A percentile compares a stretch with the other conserved stretches of the same genome.
Conservation (phyloP, 2,888 invertebrate genomes). For the Hofmannophila pseudospretella region DNA sequence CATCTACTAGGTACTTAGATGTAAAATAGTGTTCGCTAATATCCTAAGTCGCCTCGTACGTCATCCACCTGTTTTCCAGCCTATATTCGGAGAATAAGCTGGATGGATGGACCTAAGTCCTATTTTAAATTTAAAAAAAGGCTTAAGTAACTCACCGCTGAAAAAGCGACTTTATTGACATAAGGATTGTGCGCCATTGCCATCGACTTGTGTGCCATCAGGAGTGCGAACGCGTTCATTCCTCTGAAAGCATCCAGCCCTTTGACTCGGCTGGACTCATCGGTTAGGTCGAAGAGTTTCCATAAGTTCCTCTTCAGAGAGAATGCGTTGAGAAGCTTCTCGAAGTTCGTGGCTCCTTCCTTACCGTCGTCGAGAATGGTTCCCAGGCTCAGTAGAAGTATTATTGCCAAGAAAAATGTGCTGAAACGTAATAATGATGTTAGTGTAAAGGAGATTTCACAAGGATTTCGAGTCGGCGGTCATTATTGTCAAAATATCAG, state of each 20-base stretch:
- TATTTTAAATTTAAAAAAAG: too few relatives aligned
- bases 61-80: too few relatives aligned
- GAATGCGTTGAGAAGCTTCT: slow-evolving; percentile 70
- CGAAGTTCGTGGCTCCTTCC: slow-evolving; percentile 63
- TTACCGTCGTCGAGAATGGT: slow-evolving; percentile 63
- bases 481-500: too few relatives aligned
- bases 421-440: slow-evolving; percentile 38
- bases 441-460: neutral
- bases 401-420: slow-evolving; percentile 61
- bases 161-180: slow-evolving; percentile 73
- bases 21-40: too few relatives aligned
- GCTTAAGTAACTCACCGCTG: slow-evolving; percentile 75
- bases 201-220: slow-evolving; percentile 78
- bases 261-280: slow-evolving; percentile 55
- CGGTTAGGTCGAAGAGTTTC: slow-evolving; percentile 59
- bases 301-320: slow-evolving; percentile 68
- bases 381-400: slow-evolving; percentile 55
- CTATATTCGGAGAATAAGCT: too few relatives aligned
- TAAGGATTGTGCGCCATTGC: slow-evolving; percentile 78
- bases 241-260: slow-evolving; percentile 75
- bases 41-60: too few relatives aligned
- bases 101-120: too few relatives aligned
- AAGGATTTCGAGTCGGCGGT: too few relatives aligned
- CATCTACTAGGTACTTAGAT: too few relatives aligned
- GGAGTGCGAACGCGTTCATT: slow-evolving; percentile 72